Evolutionary conservation across 2,797 vertebrate species (phyloP), one percentile per base, ranked within the genome.

Genomic region (Urocyon cinereoargenteus): DNA sequence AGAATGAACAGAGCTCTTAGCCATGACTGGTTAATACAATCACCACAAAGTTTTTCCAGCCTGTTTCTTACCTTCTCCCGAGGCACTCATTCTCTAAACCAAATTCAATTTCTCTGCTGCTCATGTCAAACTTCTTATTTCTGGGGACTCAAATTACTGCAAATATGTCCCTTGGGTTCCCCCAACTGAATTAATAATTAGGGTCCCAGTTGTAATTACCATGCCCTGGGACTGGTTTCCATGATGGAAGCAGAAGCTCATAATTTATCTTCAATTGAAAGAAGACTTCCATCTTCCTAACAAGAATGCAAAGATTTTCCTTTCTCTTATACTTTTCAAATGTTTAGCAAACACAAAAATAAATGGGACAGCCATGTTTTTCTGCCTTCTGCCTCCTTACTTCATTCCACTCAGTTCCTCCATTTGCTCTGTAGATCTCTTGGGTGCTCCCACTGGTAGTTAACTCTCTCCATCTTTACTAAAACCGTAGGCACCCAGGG

Each of bases 81-180:
- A 82, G 90, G 61, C 73, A 66, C 31, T 96, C 68, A 62, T 79
- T 93, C 91, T 87, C n/a, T 49, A 84, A 96, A 81, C 45, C 57
- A 94, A 97, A 97, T 97, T 91, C 51, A 62, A 72, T 96, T 96
- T 92, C 79, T 93, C 51, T 78, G 84, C 49, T 85, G 77, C 61
- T 94, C 78, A 73, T 77, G 89, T 94, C 89, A 92, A 93, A 91
- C 28, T 90, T 28, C 34, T 87, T 64, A 84, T 96, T 96, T 91
- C 89, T 93, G 96, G 82, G 78, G 88, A 94, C 61, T 92, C 40
- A 10, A 90, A 94, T 89, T 57, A 90, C 85, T 96, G 18, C 75
- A 77, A 91, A 91, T 92, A 86, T 55, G 34, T 93, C 93, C 88
- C 73, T 72, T 61, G 89, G 24, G 78, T 49, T 95, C 55, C 31